Evolutionary conservation across 37 sponge, comb jelly and placozoan species (phyloP).

Genomic region (Chondrilla cf. caribensis): DNA sequence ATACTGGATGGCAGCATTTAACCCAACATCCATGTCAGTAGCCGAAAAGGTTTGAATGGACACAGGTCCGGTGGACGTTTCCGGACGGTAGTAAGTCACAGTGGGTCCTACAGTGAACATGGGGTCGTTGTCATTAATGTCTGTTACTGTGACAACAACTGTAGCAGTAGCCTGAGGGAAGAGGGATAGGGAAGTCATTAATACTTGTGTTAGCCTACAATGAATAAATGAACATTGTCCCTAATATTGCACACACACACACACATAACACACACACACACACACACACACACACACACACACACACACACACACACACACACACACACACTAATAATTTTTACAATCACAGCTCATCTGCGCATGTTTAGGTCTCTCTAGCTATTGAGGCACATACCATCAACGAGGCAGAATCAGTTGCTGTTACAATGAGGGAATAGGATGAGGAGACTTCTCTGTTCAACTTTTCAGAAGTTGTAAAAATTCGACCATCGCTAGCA

Average conservation of each 20-base stretch:
- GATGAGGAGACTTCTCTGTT: not conserved
- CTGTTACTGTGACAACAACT: not conserved
- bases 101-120: not conserved
- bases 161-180: slow-evolving; percentile 7
- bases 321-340: no score
- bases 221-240: not conserved
- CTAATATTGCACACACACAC: no score
- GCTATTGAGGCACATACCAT: not conserved
- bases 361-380: not conserved
- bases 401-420: not conserved
- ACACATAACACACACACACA: no score
- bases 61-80: not conserved
- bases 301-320: no score
- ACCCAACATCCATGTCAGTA: not conserved
- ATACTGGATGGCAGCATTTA: not conserved
- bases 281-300: no score
- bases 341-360: no score
- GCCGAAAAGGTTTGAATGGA: not conserved
- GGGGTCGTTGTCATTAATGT: not conserved
- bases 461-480: not conserved
- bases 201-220: not conserved
- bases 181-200: not conserved
- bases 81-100: not conserved
- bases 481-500: not conserved
- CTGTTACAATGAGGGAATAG: not conserved